Percentiles rank a stretch among this genome's conserved stretches.
Evolutionary conservation across 1,140 invertebrate genomes (phyloP).

Genomic region (Pomacea maculata): DNA sequence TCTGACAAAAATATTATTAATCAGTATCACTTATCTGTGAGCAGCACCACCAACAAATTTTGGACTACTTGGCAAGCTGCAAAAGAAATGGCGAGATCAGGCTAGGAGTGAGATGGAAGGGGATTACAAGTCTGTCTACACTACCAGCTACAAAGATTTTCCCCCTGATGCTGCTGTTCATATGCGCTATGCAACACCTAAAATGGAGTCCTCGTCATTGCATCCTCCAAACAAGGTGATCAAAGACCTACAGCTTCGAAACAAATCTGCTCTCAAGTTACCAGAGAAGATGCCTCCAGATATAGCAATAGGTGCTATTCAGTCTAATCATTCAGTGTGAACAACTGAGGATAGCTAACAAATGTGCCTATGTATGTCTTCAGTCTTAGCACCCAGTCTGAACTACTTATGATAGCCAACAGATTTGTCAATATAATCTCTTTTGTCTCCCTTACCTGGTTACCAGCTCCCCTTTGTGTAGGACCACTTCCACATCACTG

Average conservation of each 20-base stretch:
- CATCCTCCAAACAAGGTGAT: constrained; percentile 40
- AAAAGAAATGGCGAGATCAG: constrained; percentile 36
- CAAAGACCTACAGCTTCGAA: constrained; percentile 41
- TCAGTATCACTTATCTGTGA: too few species aligned
- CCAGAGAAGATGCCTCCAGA: constrained; percentile 32
- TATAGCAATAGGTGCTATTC: constrained; percentile 5
- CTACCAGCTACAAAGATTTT: constrained; percentile 22
- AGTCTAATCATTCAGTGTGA: not conserved
- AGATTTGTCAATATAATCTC: too few species aligned
- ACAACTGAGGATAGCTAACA: not conserved
- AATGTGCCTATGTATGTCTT: too few species aligned
- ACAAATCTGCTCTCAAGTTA: constrained; percentile 26
- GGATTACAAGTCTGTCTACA: constrained; percentile 42
- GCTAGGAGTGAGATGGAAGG: constrained; percentile 39
- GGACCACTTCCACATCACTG: too few species aligned
- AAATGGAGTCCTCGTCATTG: constrained; percentile 38
- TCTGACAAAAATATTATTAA: too few species aligned
- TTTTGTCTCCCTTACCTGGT: too few species aligned
- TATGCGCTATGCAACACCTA: constrained; percentile 35
- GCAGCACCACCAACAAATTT: constrained; percentile 44
- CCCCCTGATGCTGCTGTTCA: constrained; percentile 17
- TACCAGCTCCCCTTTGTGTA: too few species aligned
- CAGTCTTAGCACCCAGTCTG: too few species aligned
- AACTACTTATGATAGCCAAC: too few species aligned
- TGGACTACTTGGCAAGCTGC: constrained; percentile 34